Evolutionary conservation across 2,797 vertebrate genomes (phyloP), one percentile per base, ranked within the genome.

Genomic region (Enteromius paludinosus): DNA sequence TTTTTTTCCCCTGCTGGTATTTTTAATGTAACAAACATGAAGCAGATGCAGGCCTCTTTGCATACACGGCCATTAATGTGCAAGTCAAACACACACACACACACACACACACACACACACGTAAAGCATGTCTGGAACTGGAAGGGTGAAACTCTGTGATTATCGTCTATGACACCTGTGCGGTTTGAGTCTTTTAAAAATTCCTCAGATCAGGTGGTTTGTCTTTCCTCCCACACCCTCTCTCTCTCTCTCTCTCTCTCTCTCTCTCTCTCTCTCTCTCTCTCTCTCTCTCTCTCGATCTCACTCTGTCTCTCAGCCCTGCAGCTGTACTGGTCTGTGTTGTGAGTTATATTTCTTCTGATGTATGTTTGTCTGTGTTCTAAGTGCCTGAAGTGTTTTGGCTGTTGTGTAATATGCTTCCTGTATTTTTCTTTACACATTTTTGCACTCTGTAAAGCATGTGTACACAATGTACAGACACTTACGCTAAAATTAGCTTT

Each of bases 341-440:
- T 80, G 64, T 77, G 75, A 87, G 77, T 68, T 82, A 71, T 77
- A 64, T 82, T 79, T 82, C 52, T 70, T 84, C 64, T 77, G 56
- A 86, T 72, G 74, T 47, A 30, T 54, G 38, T 84, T 49, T 75
- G 74, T 85, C 56, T 45, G 61, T 72, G 17, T 81, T 81, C 49
- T 38, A n/a, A 38, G 30, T 79, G 84, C 72, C 82, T 78, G 77
- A 74, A 54, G 84, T 35, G 68, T 33, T 87, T 86, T 79, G 54
- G 30, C 69, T 79, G 78, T 83, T 86, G 83, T 87, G 84, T 86
- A 84, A 86, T 81, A 45, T 38, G 78, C 72, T 87, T 90, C 86
- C 86, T 87, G 66, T 88, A 84, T 84, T 89, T 79, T 38, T 43
- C 65, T 83, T 77, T 61, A 14, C 38, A 75, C 35, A 85, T 61